phyloP scores from a whole-genome alignment of 2,797 vertebrate species.

The Amblyopsis hoosieri region DNA sequence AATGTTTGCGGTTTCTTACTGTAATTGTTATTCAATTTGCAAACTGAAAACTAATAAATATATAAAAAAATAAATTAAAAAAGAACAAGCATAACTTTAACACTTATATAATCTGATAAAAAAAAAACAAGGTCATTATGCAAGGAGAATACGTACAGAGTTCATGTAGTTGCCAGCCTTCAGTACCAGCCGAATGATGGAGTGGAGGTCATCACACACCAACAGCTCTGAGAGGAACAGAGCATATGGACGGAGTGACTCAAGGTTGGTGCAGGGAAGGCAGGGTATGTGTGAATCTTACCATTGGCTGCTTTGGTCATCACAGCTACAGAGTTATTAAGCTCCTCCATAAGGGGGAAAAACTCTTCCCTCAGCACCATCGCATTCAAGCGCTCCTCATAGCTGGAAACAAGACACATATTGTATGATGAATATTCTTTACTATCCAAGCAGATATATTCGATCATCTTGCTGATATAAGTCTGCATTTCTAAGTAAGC shows the following conservation, averaged over 20 bases:
- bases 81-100: neutral
- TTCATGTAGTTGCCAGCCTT: slow-evolving; percentile 89
- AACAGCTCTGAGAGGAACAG: slow-evolving; percentile 73
- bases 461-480: too few relatives aligned
- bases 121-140: neutral
- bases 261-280: too few relatives aligned
- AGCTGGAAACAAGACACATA: slow-evolving; percentile 64
- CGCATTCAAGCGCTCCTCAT: slow-evolving; percentile 73
- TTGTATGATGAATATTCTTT: too few relatives aligned
- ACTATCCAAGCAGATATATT: too few relatives aligned
- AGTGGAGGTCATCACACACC: slow-evolving; percentile 83
- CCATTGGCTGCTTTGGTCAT: slow-evolving; percentile 80
- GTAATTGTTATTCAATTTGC: too few relatives aligned
- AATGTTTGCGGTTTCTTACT: too few relatives aligned
- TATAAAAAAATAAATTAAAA: too few relatives aligned
- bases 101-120: neutral
- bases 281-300: slow-evolving; percentile 36
- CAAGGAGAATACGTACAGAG: slow-evolving; percentile 72
- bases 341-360: slow-evolving; percentile 77
- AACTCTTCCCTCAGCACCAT: slow-evolving; percentile 85
- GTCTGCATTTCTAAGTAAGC: too few relatives aligned
- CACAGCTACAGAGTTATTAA: slow-evolving; percentile 71
- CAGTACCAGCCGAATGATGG: slow-evolving; percentile 82
- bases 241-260: neutral
- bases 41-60: too few relatives aligned